These are phyloP conservation scores for Nipponia nippon DNA, from an alignment of 2,113 vertebrate genomes.

Conservation along the genomic window DNA sequence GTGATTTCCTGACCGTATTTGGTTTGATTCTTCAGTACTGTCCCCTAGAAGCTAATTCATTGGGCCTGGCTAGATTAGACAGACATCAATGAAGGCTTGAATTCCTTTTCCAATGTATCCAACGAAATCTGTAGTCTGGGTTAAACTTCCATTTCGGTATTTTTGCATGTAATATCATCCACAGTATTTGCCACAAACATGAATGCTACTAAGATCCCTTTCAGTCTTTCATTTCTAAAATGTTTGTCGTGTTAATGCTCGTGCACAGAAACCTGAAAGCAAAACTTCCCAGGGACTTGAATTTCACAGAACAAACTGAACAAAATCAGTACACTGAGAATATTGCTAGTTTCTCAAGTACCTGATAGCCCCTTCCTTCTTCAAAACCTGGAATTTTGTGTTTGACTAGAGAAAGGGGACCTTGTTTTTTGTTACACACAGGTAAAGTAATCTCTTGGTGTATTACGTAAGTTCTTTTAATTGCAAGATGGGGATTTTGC, in stretches of 20 bases:
- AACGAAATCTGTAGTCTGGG: background rate
- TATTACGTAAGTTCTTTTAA: constrained; percentile 2
- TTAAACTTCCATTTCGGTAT: background rate
- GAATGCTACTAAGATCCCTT: background rate
- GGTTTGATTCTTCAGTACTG: background rate
- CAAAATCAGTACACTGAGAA: background rate
- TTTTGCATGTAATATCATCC: background rate
- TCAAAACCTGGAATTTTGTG: background rate
- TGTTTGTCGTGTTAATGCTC: background rate
- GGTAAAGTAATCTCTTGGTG: background rate
- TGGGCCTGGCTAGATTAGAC: background rate
- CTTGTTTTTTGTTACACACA: background rate
- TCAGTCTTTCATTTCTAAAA: background rate
- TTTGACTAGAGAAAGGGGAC: background rate
- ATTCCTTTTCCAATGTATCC: background rate
- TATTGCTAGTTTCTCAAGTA: background rate
- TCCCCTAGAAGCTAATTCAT: background rate
- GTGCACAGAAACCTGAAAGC: background rate
- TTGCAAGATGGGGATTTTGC: constrained; percentile 2
- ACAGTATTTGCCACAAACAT: background rate
- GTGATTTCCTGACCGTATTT: background rate
- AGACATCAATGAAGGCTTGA: background rate
- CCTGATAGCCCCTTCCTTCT: background rate
- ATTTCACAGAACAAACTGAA: background rate
- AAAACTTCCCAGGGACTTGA: background rate